Percentiles rank a stretch among this genome's conserved stretches.
These are phyloP conservation scores for Tiliqua scincoides DNA, from an alignment of 2,113 vertebrate species.

Conservation along the genomic window DNA sequence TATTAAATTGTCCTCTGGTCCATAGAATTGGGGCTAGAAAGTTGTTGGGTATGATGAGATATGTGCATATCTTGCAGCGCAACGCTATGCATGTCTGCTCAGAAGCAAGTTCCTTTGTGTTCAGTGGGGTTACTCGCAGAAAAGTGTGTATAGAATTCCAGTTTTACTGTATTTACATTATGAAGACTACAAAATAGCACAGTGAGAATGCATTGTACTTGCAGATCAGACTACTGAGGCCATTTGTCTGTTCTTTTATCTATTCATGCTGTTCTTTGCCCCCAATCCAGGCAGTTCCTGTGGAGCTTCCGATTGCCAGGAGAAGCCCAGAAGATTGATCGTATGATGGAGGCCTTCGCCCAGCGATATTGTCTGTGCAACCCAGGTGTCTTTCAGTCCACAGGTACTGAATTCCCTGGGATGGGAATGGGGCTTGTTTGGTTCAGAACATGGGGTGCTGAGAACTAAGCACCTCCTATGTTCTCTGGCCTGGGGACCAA, in stretches of 20 bases:
- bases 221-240: background rate
- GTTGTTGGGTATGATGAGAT: background rate
- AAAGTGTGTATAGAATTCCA: too few species aligned
- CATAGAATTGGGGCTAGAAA: background rate
- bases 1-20: background rate
- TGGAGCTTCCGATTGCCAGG: constrained; percentile 94
- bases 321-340: constrained; percentile 93
- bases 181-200: background rate
- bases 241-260: background rate
- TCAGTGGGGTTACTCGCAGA: too few species aligned
- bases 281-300: constrained; percentile 84
- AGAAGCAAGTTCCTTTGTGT: too few species aligned
- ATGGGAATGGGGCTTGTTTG: background rate
- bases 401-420: constrained; percentile 68
- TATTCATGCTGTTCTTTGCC: background rate
- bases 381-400: constrained; percentile 90
- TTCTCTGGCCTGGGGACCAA: background rate
- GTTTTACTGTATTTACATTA: background rate
- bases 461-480: rapidly evolving
- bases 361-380: constrained; percentile 92
- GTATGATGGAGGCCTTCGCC: constrained; percentile 95
- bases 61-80: background rate
- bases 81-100: too few species aligned
- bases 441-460: too few species aligned
- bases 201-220: background rate